These are phyloP conservation scores for Amphipyra tragopoginis DNA, from an alignment of 2,888 invertebrate genomes.

Conservation along the genomic window DNA sequence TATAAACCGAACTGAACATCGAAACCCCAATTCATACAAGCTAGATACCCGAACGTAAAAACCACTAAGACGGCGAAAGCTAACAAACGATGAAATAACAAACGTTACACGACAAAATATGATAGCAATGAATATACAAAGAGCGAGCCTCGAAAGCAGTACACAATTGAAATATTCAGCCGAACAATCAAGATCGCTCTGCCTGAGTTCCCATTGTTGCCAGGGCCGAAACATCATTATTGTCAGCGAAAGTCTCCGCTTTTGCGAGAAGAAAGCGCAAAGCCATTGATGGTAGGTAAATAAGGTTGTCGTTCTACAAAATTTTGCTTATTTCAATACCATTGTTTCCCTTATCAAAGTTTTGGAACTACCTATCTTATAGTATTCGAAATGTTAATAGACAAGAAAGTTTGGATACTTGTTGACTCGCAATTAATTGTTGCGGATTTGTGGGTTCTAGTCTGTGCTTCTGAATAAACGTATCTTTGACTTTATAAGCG, in stretches of 20 bases:
- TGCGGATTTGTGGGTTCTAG: constrained; percentile 48
- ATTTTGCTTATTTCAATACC: constrained; percentile 64
- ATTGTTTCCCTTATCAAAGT: constrained; percentile 61
- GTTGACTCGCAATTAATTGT: constrained; percentile 55
- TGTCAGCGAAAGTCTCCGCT: constrained; percentile 75
- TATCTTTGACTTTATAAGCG: constrained; percentile 24
- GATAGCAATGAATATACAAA: constrained; percentile 65
- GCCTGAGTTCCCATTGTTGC: constrained; percentile 71
- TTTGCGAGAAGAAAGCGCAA: constrained; percentile 78
- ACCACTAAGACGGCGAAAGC: constrained; percentile 55
- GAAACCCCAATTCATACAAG: constrained; percentile 28
- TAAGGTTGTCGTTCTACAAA: constrained; percentile 68
- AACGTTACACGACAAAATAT: constrained; percentile 65
- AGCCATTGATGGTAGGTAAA: constrained; percentile 74
- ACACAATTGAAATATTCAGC: constrained; percentile 75
- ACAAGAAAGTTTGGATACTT: constrained; percentile 55
- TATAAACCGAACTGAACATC: constrained; percentile 2
- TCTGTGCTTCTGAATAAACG: constrained; percentile 22
- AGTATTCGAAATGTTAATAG: constrained; percentile 56
- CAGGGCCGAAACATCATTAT: constrained; percentile 77
- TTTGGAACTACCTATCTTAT: constrained; percentile 53
- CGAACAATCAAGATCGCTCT: constrained; percentile 75
- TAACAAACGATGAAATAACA: constrained; percentile 63
- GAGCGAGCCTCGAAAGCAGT: constrained; percentile 66
- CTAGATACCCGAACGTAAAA: constrained; percentile 36